Base-by-base conservation (phyloP, 2,888 invertebrate genomes). In the Agriopis leucophaearia region DNA sequence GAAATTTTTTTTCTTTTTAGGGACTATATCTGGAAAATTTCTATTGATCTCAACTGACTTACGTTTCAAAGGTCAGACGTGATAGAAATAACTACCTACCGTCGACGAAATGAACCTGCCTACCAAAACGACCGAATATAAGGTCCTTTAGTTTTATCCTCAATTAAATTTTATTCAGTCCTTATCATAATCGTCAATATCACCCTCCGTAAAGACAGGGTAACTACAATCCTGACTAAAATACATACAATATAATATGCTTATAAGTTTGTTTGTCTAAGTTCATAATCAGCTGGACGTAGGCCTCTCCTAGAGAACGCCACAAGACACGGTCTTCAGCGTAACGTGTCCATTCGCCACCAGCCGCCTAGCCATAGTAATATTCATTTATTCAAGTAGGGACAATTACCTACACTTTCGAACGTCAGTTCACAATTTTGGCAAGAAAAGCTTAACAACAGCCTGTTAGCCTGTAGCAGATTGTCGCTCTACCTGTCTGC, bases 141-240 rank as follows among this genome's bases (percentile, higher is more conserved):
- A 58, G 59, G 50, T n/a, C 51, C 55, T 68, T 48, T 45, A 50
- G 59, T 67, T 59, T 67, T 63, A 64, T 64, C 50, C 51, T 15
- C 64, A 64, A 60, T 68, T 68, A 60, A 68, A 60, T 64, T 68
- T 68, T 64, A 68, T 64, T 47, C 15, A 61, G 35, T n/a, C 47
- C 59, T 59, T 68, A 64, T 68, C 59, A 64, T 68, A 56, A 68
- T 59, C 45, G 38, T 54, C 54, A 9, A 35, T 50, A 62, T 60
- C 36, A 42, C 51, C 38, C 38, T 18, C 13, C n/a, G 10, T 40
- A 42, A 18, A 48, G 60, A 52, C 16, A 45, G 27, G 55, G 45
- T 7, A 36, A 42, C 38, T 54, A 3, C 40, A 40, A 42, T 42
- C 1, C n/a, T 55, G 3, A 55, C 55, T 55, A 55, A 55, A 42